A percentile compares a stretch with the other conserved stretches of the same genome.
phyloP scores from a whole-genome alignment of 1,140 invertebrate species.

The Ceratina calcarata region DNA sequence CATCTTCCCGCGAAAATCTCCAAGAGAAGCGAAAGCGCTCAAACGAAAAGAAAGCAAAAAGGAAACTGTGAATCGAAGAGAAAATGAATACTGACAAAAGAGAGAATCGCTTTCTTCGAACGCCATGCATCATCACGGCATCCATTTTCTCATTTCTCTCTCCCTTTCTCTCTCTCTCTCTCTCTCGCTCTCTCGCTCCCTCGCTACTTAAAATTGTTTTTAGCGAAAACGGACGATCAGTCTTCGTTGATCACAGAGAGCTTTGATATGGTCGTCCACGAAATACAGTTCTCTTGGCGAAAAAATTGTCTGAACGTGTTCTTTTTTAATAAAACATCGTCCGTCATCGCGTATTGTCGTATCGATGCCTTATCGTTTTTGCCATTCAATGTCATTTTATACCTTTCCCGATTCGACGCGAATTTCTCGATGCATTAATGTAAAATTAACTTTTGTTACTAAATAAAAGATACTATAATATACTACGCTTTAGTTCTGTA shows the following conservation, averaged over 20 bases:
- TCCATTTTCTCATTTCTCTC: not conserved
- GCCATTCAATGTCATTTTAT: not conserved
- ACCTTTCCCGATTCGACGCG: not conserved
- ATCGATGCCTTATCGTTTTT: conserved; percentile 31
- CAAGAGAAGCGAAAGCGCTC: not conserved
- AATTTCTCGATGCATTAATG: not conserved
- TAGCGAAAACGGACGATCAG: conserved; percentile 71
- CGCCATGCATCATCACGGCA: conserved; percentile 11
- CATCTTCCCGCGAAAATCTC: not conserved
- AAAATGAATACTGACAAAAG: conserved; percentile 6
- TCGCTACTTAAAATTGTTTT: conserved; percentile 26
- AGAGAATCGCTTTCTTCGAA: conserved; percentile 5
- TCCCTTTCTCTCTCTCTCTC: not conserved
- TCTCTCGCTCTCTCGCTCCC: conserved; percentile 11
- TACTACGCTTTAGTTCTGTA: too few species aligned
- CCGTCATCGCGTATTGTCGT: conserved; percentile 38
- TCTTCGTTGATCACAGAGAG: conserved; percentile 79
- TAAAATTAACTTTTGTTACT: too few species aligned
- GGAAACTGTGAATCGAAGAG: not conserved
- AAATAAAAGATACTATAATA: too few species aligned
- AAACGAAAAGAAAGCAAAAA: not conserved
- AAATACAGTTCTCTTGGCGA: conserved; percentile 8
- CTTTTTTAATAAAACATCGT: not conserved
- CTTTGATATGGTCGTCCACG: conserved; percentile 76
- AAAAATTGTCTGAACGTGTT: conserved; percentile 19